These are phyloP conservation scores for Anguilla japonica DNA, from an alignment of 2,113 vertebrate genomes.

Conservation along the genomic window DNA sequence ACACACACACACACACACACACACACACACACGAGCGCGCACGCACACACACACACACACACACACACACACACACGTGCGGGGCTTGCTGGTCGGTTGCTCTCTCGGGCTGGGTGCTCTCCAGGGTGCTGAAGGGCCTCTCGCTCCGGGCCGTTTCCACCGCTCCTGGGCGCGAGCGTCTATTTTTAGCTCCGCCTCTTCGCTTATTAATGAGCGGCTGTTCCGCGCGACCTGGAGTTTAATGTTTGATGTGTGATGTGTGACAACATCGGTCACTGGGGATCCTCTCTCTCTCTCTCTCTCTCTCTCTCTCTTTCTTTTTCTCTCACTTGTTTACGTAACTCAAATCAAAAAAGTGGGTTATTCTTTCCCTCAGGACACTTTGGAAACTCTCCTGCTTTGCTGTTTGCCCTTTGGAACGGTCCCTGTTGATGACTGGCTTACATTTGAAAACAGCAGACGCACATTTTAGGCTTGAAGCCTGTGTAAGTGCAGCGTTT, in stretches of 20 bases:
- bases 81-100: background rate
- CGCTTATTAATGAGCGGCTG: conserved; percentile 70
- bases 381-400: background rate
- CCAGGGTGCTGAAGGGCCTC: conserved; percentile 16
- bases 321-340: conserved; percentile 61
- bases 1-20: no score
- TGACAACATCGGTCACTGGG: conserved; percentile 62
- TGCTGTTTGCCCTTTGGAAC: background rate
- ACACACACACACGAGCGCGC: conserved; percentile 43
- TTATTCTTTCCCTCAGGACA: background rate
- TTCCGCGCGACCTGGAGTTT: conserved; percentile 69
- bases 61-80: conserved; percentile 7
- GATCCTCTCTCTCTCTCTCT: conserved; percentile 43
- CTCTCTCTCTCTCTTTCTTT: conserved; percentile 38
- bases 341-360: conserved; percentile 55
- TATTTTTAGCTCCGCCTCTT: conserved; percentile 68
- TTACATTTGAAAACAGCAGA: background rate
- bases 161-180: conserved; percentile 2
- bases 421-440: background rate
- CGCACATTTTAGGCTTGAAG: background rate
- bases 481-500: background rate
- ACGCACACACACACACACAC: no score
- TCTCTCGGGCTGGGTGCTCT: background rate
- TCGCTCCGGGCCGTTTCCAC: background rate
- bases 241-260: conserved; percentile 74